Percentiles rank a stretch among this genome's conserved stretches.
phyloP scores from a whole-genome alignment of 2,888 invertebrate genomes.

The Lasius platythorax region DNA sequence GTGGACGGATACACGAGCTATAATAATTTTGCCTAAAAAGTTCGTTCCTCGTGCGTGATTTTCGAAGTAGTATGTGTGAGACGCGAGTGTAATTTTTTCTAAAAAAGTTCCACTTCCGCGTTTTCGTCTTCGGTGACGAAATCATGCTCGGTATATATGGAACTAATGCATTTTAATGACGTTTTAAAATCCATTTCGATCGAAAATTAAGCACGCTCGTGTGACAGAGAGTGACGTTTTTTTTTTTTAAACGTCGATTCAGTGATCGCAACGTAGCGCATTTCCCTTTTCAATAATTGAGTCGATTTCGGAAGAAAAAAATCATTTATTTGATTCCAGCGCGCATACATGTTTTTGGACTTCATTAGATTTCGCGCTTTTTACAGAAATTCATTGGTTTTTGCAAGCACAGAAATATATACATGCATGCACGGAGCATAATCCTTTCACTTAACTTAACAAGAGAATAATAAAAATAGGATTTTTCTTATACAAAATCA shows the following conservation, averaged over 20 bases:
- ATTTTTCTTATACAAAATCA: slow-evolving; percentile 22
- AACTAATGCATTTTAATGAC: slow-evolving; percentile 49
- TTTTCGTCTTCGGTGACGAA: slow-evolving; percentile 15
- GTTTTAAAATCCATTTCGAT: slow-evolving; percentile 40
- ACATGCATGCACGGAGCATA: slow-evolving; percentile 25
- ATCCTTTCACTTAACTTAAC: slow-evolving; percentile 33
- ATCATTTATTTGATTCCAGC: slow-evolving; percentile 52
- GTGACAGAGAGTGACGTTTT: slow-evolving; percentile 49
- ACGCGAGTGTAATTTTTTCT: slow-evolving; percentile 6
- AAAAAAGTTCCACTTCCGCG: neutral
- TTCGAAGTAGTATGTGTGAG: slow-evolving; percentile 9
- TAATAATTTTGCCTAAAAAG: slow-evolving; percentile 59
- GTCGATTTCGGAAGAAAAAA: slow-evolving; percentile 50
- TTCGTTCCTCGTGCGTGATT: slow-evolving; percentile 34
- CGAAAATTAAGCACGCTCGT: slow-evolving; percentile 48
- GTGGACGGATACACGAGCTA: slow-evolving; percentile 73
- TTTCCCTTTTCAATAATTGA: slow-evolving; percentile 48
- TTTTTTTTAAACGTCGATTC: slow-evolving; percentile 34
- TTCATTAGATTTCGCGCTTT: slow-evolving; percentile 42
- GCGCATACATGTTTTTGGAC: slow-evolving; percentile 44
- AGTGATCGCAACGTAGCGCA: slow-evolving; percentile 36
- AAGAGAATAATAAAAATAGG: slow-evolving; percentile 45
- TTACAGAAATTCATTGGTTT: slow-evolving; percentile 43
- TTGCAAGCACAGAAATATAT: slow-evolving; percentile 23
- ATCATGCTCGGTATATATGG: neutral